Conservation (phyloP, 1,140 invertebrate species). For the Camponotus vicinus region DNA sequence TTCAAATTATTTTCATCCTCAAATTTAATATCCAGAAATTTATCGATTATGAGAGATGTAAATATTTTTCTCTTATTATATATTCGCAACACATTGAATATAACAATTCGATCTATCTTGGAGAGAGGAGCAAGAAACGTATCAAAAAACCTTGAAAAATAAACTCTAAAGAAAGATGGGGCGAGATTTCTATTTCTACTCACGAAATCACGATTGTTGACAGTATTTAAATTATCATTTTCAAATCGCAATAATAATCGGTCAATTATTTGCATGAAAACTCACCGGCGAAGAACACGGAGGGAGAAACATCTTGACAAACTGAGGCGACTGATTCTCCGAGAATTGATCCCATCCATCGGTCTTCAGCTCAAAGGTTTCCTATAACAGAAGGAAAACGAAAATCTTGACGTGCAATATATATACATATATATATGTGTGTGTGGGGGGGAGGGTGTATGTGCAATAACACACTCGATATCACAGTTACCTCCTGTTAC, state of each 20-base stretch:
- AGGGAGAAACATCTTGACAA: not conserved
- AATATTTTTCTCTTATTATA: not conserved
- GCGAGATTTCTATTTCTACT: not conserved
- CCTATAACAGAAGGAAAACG: constrained; percentile 67
- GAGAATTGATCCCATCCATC: constrained; percentile 26
- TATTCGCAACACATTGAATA: not conserved
- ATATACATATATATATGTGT: not conserved
- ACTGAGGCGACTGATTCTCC: not conserved
- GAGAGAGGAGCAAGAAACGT: not conserved
- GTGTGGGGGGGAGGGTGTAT: not conserved
- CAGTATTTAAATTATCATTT: not conserved
- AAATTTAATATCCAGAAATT: not conserved
- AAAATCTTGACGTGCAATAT: constrained; percentile 64
- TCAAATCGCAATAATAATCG: not conserved
- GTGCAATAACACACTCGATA: constrained; percentile 70
- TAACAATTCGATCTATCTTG: not conserved
- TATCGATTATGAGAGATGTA: not conserved
- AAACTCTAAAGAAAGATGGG: not conserved
- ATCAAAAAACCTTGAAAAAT: not conserved
- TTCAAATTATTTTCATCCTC: not conserved
- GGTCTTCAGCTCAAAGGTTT: constrained; percentile 10
- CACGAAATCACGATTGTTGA: not conserved
- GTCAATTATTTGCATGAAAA: constrained; percentile 36
- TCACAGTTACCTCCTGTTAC: constrained; percentile 41
- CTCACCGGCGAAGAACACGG: constrained; percentile 35